Evolutionary conservation across 1,140 invertebrate species (phyloP).

Genomic region (Meloidogyne chitwoodi): DNA sequence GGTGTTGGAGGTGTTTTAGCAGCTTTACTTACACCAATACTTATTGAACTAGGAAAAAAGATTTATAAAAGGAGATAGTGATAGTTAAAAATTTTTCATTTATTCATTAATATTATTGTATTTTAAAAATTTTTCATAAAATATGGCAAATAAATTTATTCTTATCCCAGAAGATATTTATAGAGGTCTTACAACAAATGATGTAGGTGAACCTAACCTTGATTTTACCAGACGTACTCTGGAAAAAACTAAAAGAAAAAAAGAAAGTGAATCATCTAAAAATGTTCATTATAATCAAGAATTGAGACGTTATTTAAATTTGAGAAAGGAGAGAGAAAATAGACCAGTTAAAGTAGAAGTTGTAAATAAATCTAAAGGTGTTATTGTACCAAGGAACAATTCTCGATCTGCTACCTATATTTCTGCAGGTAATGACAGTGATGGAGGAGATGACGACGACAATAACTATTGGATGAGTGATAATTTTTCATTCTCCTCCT

Average conservation of each 20-base stretch:
- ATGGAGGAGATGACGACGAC: neutral
- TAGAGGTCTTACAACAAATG: neutral
- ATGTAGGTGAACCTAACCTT: neutral
- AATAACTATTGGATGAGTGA: neutral
- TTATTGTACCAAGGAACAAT: neutral
- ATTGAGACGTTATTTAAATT: neutral
- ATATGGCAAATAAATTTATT: constrained; percentile 5
- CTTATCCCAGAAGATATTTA: too few species aligned
- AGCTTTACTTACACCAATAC: neutral
- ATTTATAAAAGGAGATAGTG: neutral
- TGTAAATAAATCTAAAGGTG: neutral
- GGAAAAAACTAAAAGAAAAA: neutral
- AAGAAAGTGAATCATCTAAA: neutral
- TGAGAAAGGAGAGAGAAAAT: neutral
- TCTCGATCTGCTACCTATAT: neutral
- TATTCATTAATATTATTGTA: neutral
- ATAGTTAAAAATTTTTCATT: too few species aligned
- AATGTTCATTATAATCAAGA: constrained; percentile 5
- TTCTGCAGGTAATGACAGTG: neutral
- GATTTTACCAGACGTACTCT: neutral
- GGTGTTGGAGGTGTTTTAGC: neutral
- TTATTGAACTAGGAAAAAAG: neutral
- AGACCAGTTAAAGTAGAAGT: constrained; percentile 13
- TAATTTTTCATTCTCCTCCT: neutral
- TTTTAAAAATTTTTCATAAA: neutral